These are phyloP conservation scores for Syritta pipiens DNA, from an alignment of 2,888 invertebrate species.

Conservation along the genomic window DNA sequence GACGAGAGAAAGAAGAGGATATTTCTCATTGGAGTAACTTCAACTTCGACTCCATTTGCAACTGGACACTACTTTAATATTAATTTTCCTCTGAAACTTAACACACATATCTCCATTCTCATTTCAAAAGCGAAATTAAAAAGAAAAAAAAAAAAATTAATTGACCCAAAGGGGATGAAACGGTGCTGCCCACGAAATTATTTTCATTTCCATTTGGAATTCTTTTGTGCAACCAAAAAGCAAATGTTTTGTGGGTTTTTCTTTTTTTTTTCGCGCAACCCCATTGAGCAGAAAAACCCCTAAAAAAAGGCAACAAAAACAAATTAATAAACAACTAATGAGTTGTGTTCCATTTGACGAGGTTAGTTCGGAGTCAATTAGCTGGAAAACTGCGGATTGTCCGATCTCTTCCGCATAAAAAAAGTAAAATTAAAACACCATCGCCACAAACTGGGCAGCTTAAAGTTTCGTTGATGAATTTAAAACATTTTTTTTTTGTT, in stretches of 20 bases:
- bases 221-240: neutral
- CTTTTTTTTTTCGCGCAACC: neutral
- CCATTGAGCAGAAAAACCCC: neutral
- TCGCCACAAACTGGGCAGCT: too few relatives aligned
- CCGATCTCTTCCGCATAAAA: too few relatives aligned
- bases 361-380: slow-evolving; percentile 45
- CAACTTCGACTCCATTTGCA: too few relatives aligned
- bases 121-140: neutral
- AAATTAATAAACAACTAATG: slow-evolving; percentile 36
- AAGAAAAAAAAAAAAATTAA: neutral
- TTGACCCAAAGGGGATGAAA: neutral
- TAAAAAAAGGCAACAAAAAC: neutral
- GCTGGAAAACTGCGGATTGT: slow-evolving; percentile 12
- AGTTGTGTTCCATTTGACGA: slow-evolving; percentile 21
- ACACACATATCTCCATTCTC: too few relatives aligned
- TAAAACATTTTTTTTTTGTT: too few relatives aligned
- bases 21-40: too few relatives aligned
- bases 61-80: too few relatives aligned
- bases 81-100: too few relatives aligned
- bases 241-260: neutral
- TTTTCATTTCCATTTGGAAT: neutral
- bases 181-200: neutral
- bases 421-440: too few relatives aligned
- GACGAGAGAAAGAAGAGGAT: too few relatives aligned
- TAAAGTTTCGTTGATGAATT: too few relatives aligned